phyloP scores from a whole-genome alignment of 2,113 vertebrate species.

The Leucopsar rothschildi region DNA sequence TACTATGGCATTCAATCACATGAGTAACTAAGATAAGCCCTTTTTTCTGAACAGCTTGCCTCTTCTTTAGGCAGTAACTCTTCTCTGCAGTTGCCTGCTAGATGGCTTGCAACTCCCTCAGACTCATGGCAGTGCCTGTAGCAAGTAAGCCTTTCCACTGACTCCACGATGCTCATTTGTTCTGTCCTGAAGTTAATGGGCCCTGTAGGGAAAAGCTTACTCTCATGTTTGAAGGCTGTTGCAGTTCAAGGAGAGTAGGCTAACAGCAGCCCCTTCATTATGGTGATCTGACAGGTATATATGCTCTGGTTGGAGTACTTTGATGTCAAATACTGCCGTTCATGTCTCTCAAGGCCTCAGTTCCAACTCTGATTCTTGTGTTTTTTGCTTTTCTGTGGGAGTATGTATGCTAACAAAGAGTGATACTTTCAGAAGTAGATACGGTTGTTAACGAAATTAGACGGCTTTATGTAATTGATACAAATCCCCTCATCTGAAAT shows the following conservation, averaged over 20 bases:
- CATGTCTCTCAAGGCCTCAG: not conserved
- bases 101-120: not conserved
- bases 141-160: not conserved
- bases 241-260: not conserved
- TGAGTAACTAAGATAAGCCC: slow-evolving; percentile 31
- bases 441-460: not conserved
- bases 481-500: not conserved
- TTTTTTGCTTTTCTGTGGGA: not conserved
- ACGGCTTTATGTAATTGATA: not conserved
- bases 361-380: not conserved
- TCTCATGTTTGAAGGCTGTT: not conserved
- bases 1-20: not conserved
- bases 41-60: slow-evolving; percentile 28
- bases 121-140: not conserved
- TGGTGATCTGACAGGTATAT: not conserved
- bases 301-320: not conserved
- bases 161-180: accelerated
- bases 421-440: not conserved
- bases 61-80: slow-evolving; percentile 1
- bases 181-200: not conserved
- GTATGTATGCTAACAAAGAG: not conserved
- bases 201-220: not conserved
- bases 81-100: not conserved
- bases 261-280: not conserved
- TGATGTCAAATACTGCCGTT: not conserved